Percentiles rank a stretch among this genome's conserved stretches.
phyloP scores from a whole-genome alignment of 2,797 vertebrate genomes.

The Sorex maritimensis region DNA sequence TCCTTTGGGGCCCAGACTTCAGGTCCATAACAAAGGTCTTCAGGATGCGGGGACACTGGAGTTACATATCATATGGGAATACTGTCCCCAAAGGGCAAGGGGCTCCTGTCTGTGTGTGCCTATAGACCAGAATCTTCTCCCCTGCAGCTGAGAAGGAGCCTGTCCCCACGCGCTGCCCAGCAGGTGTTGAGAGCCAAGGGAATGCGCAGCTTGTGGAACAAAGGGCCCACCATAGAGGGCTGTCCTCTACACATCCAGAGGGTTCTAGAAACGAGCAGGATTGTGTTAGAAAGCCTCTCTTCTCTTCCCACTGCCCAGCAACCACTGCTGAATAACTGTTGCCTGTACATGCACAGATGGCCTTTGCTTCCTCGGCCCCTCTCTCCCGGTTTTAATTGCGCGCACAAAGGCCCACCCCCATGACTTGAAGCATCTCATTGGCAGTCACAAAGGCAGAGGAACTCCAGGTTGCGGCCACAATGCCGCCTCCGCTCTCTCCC shows the following conservation, averaged over 20 bases:
- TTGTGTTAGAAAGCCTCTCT: background rate
- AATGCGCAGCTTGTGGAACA: rapidly evolving
- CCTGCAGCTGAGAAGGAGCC: background rate
- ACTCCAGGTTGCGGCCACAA: conserved; percentile 72
- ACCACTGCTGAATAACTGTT: background rate
- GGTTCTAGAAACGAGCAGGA: background rate
- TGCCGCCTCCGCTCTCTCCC: conserved; percentile 79
- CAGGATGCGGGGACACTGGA: background rate
- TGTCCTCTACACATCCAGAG: background rate
- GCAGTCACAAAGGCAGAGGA: conserved; percentile 79
- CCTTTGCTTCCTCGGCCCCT: conserved; percentile 39
- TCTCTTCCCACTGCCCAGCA: background rate
- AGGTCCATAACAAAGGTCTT: background rate
- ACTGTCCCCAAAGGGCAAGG: rapidly evolving
- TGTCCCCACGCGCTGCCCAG: background rate
- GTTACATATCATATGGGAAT: background rate
- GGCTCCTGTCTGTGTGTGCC: background rate
- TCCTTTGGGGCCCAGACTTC: rapidly evolving
- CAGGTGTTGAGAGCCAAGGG: background rate
- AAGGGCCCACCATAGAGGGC: rapidly evolving
- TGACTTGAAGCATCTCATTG: conserved; percentile 79
- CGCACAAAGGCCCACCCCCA: conserved; percentile 79
- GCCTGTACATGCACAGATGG: background rate
- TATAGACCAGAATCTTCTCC: background rate
- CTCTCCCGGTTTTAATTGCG: conserved; percentile 47